phyloP scores from a whole-genome alignment of 1,140 invertebrate genomes.

The Lutraria rhynchaena region DNA sequence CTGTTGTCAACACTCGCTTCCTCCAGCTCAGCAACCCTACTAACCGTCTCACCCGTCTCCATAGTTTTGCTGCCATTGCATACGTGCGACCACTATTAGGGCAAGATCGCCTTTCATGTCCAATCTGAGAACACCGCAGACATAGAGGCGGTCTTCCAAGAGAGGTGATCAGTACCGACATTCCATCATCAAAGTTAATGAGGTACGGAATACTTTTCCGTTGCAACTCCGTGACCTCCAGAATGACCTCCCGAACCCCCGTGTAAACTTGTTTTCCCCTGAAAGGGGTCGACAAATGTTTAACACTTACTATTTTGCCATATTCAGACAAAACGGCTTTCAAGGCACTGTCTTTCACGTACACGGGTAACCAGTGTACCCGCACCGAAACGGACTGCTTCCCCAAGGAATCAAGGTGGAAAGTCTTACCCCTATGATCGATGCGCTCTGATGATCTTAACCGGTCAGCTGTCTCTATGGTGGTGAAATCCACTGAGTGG shows the following conservation, averaged over 20 bases:
- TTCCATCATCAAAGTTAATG: not conserved
- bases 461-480: too few species aligned
- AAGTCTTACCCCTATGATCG: too few species aligned
- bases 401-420: too few species aligned
- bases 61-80: not conserved
- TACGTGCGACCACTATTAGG: not conserved
- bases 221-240: not conserved
- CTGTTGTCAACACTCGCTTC: not conserved
- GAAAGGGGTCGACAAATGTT: not conserved
- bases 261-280: not conserved
- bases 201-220: not conserved
- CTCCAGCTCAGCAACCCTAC: not conserved
- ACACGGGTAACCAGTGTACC: not conserved
- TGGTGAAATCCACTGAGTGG: too few species aligned
- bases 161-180: constrained; percentile 3
- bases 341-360: not conserved
- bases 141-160: constrained; percentile 22
- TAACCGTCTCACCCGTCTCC: not conserved
- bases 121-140: constrained; percentile 11
- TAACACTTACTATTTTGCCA: not conserved
- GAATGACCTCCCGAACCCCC: not conserved
- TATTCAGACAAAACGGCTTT: not conserved
- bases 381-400: not conserved
- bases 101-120: not conserved
- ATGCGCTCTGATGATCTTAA: too few species aligned